These are phyloP conservation scores for Tamandua tetradactyla DNA, from an alignment of 2,797 vertebrate species.

Conservation along the genomic window DNA sequence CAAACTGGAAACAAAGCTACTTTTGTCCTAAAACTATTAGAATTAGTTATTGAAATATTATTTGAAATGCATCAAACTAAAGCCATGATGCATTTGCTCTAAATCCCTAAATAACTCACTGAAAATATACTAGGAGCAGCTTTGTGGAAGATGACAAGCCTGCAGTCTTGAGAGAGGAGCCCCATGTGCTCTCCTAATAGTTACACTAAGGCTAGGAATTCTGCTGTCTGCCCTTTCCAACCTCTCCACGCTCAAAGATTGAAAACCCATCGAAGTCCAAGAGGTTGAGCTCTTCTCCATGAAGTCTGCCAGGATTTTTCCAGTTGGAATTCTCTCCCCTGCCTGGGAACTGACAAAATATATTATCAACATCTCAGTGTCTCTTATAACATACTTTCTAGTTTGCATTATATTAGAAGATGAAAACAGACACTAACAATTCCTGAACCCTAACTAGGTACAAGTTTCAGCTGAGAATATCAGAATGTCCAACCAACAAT, in stretches of 20 bases:
- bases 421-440: not conserved
- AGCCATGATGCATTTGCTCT: not conserved
- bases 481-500: not conserved
- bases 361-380: not conserved
- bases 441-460: not conserved
- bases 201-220: not conserved
- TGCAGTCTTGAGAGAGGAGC: not conserved
- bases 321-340: not conserved
- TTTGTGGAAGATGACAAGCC: not conserved
- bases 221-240: not conserved
- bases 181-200: not conserved
- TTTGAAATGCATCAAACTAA: not conserved
- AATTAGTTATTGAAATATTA: not conserved
- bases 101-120: not conserved
- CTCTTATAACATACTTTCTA: not conserved
- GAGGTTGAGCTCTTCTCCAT: not conserved
- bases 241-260: not conserved
- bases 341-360: not conserved
- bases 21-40: not conserved
- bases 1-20: not conserved
- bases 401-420: not conserved
- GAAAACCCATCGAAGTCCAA: not conserved
- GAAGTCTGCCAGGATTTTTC: not conserved
- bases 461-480: not conserved
- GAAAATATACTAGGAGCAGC: not conserved